Evolutionary conservation across 1,140 invertebrate genomes (phyloP).

Genomic region (Trachelipus rathkii): DNA sequence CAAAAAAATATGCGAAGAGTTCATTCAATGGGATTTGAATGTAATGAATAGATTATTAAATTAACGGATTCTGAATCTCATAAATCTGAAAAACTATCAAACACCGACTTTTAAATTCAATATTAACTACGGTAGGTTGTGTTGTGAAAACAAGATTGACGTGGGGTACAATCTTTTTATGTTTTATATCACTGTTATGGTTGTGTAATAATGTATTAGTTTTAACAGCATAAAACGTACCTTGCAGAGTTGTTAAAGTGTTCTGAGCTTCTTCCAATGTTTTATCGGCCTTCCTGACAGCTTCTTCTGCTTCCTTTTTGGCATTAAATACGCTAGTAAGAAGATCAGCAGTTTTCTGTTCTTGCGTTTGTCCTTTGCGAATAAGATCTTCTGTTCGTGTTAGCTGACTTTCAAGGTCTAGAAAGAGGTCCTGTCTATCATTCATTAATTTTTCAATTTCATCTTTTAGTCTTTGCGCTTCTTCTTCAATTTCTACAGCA

Average conservation of each 20-base stretch:
- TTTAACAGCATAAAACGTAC: constrained; percentile 57
- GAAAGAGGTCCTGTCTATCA: constrained; percentile 53
- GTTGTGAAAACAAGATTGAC: too few species aligned
- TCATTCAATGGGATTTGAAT: too few species aligned
- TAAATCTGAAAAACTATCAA: too few species aligned
- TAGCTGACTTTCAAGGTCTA: constrained; percentile 49
- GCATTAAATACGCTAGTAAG: constrained; percentile 63
- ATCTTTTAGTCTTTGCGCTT: constrained; percentile 62
- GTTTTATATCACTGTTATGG: too few species aligned
- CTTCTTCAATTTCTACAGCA: constrained; percentile 45
- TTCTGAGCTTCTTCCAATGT: constrained; percentile 80
- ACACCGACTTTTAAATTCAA: too few species aligned
- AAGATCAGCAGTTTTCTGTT: constrained; percentile 52
- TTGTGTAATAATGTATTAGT: too few species aligned
- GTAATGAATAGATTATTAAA: too few species aligned
- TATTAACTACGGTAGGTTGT: too few species aligned
- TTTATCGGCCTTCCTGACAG: constrained; percentile 74
- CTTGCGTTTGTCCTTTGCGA: constrained; percentile 46
- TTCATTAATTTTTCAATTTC: constrained; percentile 62
- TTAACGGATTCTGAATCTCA: too few species aligned
- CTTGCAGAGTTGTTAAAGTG: constrained; percentile 74
- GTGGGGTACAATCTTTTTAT: too few species aligned
- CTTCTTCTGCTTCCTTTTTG: constrained; percentile 68
- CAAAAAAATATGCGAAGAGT: too few species aligned
- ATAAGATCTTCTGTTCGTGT: constrained; percentile 48